Conservation (phyloP, 2,888 invertebrate species). For the Euplexia lucipara region DNA sequence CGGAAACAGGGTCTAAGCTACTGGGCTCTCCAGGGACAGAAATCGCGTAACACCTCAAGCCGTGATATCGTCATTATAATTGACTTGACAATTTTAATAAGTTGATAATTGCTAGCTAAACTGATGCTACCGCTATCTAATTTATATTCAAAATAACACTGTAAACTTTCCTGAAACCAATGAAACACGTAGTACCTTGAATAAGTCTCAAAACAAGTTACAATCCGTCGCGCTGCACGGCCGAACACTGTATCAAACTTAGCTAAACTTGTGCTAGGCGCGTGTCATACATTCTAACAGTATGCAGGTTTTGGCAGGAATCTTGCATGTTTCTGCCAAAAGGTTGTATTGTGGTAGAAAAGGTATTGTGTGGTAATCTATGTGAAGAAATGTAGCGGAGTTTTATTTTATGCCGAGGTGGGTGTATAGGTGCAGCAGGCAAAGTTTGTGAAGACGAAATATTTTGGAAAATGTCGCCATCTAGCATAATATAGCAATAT, state of each 20-base stretch:
- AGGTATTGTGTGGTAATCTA: conserved; percentile 51
- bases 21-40: no score
- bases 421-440: neutral
- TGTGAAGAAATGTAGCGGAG: conserved; percentile 15
- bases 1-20: no score
- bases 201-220: conserved; percentile 32
- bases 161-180: conserved; percentile 23
- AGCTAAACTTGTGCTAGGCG: conserved; percentile 49
- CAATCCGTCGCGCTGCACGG: conserved; percentile 31
- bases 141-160: neutral
- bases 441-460: no score
- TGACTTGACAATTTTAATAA: no score
- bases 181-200: conserved; percentile 37
- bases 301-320: conserved; percentile 61
- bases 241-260: conserved; percentile 50
- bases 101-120: no score
- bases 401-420: conserved; percentile 27
- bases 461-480: no score
- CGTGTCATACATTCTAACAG: conserved; percentile 55
- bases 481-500: no score
- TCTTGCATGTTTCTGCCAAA: conserved; percentile 60
- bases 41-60: no score
- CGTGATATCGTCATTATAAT: no score
- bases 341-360: conserved; percentile 44
- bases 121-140: neutral